Evolutionary conservation across 2,888 invertebrate species (phyloP).

Genomic region (Synanthedon myopaeformis): DNA sequence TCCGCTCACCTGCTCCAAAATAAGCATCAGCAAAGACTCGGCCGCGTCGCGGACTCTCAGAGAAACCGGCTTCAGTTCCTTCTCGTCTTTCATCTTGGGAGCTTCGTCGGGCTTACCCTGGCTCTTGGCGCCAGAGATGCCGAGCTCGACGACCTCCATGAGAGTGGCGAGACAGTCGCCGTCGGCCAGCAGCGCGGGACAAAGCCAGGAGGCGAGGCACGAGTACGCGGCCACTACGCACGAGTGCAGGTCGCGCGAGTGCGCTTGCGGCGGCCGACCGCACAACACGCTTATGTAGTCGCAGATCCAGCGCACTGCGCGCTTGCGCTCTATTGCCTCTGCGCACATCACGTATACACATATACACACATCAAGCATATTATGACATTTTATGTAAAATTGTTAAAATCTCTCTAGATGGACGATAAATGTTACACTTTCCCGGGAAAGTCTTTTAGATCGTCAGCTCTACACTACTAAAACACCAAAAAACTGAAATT

Average conservation of each 20-base stretch:
- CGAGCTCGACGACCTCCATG: slow-evolving; percentile 96
- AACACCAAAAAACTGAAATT: too few species aligned
- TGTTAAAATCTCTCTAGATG: too few species aligned
- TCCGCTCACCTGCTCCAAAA: slow-evolving; percentile 88
- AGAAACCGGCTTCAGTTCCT: slow-evolving; percentile 96
- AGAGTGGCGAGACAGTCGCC: slow-evolving; percentile 93
- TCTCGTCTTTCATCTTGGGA: slow-evolving; percentile 94
- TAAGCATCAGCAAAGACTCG: slow-evolving; percentile 90
- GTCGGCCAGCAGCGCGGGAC: slow-evolving; percentile 92
- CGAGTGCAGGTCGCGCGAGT: slow-evolving; percentile 94
- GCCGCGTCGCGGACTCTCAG: slow-evolving; percentile 98
- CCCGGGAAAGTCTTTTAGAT: too few species aligned
- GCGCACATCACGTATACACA: slow-evolving; percentile 15
- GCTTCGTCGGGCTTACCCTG: slow-evolving; percentile 88
- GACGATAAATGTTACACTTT: too few species aligned
- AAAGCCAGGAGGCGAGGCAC: slow-evolving; percentile 91
- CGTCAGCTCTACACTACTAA: too few species aligned
- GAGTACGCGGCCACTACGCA: slow-evolving; percentile 94
- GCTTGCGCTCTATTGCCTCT: slow-evolving; percentile 91
- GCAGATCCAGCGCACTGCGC: slow-evolving; percentile 97
- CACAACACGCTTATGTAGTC: slow-evolving; percentile 97
- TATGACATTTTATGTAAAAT: too few species aligned
- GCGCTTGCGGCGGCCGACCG: slow-evolving; percentile 92
- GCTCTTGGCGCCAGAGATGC: slow-evolving; percentile 95
- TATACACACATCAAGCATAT: slow-evolving; percentile 15